A percentile compares a stretch with the other conserved stretches of the same genome.
These are phyloP conservation scores for Zoanthus gigantus DNA, from an alignment of 92 coral and sea anemone genomes.

Conservation along the genomic window DNA sequence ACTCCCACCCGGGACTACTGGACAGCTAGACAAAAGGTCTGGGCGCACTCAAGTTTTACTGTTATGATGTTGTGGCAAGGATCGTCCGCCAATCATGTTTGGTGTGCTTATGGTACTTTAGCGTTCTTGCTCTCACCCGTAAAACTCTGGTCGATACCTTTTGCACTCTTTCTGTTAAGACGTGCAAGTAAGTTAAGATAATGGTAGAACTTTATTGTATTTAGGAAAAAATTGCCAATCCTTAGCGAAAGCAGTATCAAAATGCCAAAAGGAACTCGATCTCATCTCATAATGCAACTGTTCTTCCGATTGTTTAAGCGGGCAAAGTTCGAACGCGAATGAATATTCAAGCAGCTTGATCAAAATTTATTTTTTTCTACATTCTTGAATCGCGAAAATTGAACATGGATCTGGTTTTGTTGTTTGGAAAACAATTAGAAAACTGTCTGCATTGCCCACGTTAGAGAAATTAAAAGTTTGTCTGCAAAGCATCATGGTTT, in stretches of 20 bases:
- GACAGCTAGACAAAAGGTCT: slow-evolving; percentile 39
- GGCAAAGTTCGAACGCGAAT: no score
- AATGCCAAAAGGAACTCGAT: neutral
- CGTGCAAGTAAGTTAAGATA: slow-evolving; percentile 40
- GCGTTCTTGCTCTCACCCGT: slow-evolving; percentile 89
- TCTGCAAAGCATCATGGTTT: no score
- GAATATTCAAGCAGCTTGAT: no score
- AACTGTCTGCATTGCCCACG: no score
- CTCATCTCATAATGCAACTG: no score
- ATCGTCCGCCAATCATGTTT: slow-evolving; percentile 72
- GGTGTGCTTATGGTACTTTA: slow-evolving; percentile 81
- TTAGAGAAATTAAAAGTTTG: no score
- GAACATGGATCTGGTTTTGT: no score
- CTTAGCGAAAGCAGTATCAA: neutral
- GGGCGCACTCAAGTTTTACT: slow-evolving; percentile 68
- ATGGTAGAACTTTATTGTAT: neutral
- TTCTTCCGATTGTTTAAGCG: no score
- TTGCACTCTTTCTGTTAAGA: slow-evolving; percentile 53
- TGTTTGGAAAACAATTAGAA: no score
- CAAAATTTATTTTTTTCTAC: no score
- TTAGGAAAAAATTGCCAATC: neutral
- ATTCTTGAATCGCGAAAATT: no score
- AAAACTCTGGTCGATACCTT: slow-evolving; percentile 86
- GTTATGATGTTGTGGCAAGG: slow-evolving; percentile 76
- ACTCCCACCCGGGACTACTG: slow-evolving; percentile 45